Base-by-base conservation (phyloP, 2,113 vertebrate genomes). In the Dunckerocampus dactyliophorus region DNA sequence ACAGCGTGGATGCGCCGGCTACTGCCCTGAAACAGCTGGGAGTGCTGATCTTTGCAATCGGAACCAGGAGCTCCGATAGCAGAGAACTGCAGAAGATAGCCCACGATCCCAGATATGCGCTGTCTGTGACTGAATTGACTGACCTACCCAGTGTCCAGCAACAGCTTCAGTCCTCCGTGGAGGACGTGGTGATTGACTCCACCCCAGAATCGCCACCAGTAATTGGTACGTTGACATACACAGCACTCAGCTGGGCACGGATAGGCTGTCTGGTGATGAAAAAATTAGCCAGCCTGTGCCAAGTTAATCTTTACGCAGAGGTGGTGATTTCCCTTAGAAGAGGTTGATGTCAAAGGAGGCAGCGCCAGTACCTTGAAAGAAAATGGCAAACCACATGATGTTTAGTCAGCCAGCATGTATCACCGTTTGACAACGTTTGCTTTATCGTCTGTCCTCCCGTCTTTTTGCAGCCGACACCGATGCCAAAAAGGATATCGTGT, bases 401-500 rank as follows among this genome's bases (percentile, higher is more conserved):
- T 28, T 39, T 49, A 21, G 20, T 49, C 48, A 4, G 20, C 8
- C 10, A 3, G 24, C 5, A 28, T 28, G 20, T 54, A 13, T 31
- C 52, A 34, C 24, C 13, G 6, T 49, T 22, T 49, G 3, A n/a
- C 48, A 49, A n/a, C n/a, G 8, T 48, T 19, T 19, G 47, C 10
- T 19, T 17, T 53, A 21, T 20, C 24, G 22, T 53, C 21, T 53
- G 15, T 53, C 15, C 24, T 53, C 22, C 48, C 37, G 19, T 55
- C 45, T 59, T 59, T 47, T 46, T 24, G 6, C n/a, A 47, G 45
- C 21, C 75, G 77, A 21, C 6, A 52, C 76, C 28, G 76, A 13
- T 24, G 34, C 53, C 6, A 82, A 80, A 50, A 87, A 83, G 80
- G 85, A 92, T 65, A 82, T 92, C 75, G 88, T 89, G 3, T 92